Conservation (phyloP, 2,113 vertebrate species). For the Opisthocomus hoazin region DNA sequence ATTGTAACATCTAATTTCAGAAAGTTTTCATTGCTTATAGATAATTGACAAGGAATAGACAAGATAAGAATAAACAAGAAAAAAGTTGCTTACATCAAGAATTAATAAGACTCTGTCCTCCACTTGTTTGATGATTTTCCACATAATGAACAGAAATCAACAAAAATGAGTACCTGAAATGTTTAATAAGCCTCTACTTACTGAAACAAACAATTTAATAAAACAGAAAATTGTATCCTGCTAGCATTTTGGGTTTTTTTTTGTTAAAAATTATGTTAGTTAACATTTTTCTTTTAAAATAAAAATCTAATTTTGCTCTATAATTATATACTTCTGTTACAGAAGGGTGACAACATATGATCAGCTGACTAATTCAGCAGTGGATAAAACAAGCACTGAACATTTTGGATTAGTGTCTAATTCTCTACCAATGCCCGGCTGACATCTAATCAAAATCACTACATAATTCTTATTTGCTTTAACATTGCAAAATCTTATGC, state of each 20-base stretch:
- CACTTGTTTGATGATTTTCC: not conserved
- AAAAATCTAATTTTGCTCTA: not conserved
- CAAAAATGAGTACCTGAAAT: not conserved
- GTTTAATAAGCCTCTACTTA: not conserved
- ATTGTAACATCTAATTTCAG: not conserved
- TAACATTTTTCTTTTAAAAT: not conserved
- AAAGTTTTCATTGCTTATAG: not conserved
- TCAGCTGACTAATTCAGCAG: not conserved
- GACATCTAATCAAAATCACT: not conserved
- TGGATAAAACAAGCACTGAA: not conserved
- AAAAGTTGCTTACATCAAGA: not conserved
- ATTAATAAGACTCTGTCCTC: not conserved
- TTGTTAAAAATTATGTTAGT: not conserved
- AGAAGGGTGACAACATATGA: not conserved
- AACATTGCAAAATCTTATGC: not conserved
- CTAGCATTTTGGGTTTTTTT: not conserved
- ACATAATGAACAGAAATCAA: not conserved
- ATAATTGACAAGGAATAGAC: not conserved
- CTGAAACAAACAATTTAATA: not conserved
- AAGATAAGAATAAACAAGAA: not conserved
- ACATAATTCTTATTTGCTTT: not conserved
- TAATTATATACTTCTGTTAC: not conserved
- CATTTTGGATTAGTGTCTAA: not conserved
- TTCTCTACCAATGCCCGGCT: not conserved
- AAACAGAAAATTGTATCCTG: not conserved